Evolutionary conservation across 2,888 invertebrate genomes (phyloP), one percentile per base, ranked within the genome.

Genomic region (Conops quadrifasciatus): DNA sequence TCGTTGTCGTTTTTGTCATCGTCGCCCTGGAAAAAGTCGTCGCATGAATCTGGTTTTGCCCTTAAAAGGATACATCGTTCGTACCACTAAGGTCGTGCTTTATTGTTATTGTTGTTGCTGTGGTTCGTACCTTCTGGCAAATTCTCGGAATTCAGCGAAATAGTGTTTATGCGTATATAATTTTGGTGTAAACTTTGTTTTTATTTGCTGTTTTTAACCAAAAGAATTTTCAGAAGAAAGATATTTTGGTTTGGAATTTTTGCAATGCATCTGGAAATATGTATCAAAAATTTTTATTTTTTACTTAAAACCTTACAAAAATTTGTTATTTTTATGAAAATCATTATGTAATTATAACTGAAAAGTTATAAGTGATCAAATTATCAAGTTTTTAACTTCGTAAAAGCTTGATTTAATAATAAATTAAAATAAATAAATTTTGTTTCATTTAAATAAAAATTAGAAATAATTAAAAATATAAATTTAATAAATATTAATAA

Each of bases 21-120:
- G 28, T 13, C 19, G 19, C 53, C 30, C 5, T 43, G 43, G 30
- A 19, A 59, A 21, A 58, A 67, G 28, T n/a, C n/a, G 47, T 11
- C 24, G 26, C 15, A 58, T 51, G 68, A 62, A 62, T 68, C 60
- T 68, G 62, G 68, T 68, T 62, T 30, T 68, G 67, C 19, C 67
- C 68, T 51, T 68, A 68, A 49, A 68, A 36, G 62, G 68, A n/a
- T 28, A 30, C 28, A 5, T 3, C 58, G 11, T 30, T 62, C 30
- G 3, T 49, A 4, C 49, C 26, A 26, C 11, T 11, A 28, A 16
- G 51, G 19, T 5, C 19, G 51, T 67, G 13, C 45, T 45, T 58
- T 45, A 24, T 67, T 56, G 66, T 58, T 43, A 21, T 56, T 67
- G 36, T 15, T 53, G n/a, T 56, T 66, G n/a, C 5, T 24, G 56